Base-by-base conservation (phyloP, 2,797 vertebrate species). In the Pogoniulus pusillus region DNA sequence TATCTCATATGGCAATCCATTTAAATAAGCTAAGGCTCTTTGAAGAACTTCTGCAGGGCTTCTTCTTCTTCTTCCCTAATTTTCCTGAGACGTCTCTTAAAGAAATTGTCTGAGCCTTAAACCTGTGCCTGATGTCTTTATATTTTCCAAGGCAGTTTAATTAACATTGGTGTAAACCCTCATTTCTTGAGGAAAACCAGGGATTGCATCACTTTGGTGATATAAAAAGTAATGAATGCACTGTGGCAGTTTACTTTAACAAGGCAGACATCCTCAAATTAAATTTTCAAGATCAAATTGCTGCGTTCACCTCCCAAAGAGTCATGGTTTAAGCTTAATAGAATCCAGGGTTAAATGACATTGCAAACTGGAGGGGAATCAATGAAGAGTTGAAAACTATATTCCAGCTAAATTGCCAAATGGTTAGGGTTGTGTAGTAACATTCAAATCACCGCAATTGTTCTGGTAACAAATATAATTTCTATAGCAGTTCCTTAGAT, bases 391-490 rank as follows among this genome's bases (percentile, higher is more conserved):
- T 96, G 77, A 96, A 97, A 97, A 93, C 91, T 90, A 96, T 96
- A 96, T 95, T 97, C 95, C 96, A 81, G 93, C 64, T 95, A 96
- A 97, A 98, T 97, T 97, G 91, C 94, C 96, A 96, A 97, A 97
- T 96, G 93, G 87, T 96, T 95, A 84, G 85, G 94, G 86, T 96
- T 97, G 96, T 97, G 86, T 96, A 82, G 95, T 93, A 92, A 97
- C 97, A 97, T 97, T 96, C 91, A 96, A 96, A 97, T 96, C 90
- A 91, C 15, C n/a, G 65, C 88, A 73, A 97, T 98, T 97, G 96
- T 98, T 97, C 97, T 97, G 96, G 93, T 97, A 96, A 97, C 96
- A 97, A 97, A 97, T 97, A 97, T 96, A 96, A 97, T 96, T 97
- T 96, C 96, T 96, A 90, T 86, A 91, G 93, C 90, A 89, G 97